phyloP scores from a whole-genome alignment of 2,888 invertebrate species.

The Papilio gigon region DNA sequence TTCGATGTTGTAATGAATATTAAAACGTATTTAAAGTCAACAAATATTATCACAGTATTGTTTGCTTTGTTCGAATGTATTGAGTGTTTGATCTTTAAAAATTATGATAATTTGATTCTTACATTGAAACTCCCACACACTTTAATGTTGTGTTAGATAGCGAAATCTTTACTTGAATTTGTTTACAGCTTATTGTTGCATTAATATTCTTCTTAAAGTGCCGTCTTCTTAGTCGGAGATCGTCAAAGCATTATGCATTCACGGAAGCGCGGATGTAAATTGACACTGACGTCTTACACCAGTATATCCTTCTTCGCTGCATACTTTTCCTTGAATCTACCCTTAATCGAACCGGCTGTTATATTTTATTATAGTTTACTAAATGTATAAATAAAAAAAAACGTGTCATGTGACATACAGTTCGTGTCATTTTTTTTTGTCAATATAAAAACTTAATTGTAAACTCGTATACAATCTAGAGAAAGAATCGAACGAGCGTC shows the following conservation, averaged over 20 bases:
- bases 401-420: background rate
- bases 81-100: background rate
- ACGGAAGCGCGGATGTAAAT: too few species aligned
- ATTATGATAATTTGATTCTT: background rate
- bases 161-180: background rate
- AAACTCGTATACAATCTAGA: slow-evolving; percentile 15
- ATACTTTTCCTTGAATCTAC: too few species aligned
- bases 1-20: slow-evolving; percentile 14
- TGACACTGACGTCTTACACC: too few species aligned
- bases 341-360: too few species aligned
- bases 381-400: background rate
- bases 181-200: background rate
- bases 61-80: slow-evolving; percentile 7
- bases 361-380: too few species aligned
- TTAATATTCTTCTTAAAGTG: too few species aligned
- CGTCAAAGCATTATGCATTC: too few species aligned
- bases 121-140: background rate
- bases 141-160: background rate
- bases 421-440: background rate
- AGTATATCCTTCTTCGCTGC: too few species aligned
- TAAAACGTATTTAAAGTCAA: slow-evolving; percentile 17
- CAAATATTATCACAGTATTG: background rate
- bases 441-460: background rate
- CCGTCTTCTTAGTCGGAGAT: too few species aligned
- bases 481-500: slow-evolving; percentile 41